These are phyloP conservation scores for Cricetomys ansorgei DNA, from an alignment of 2,113 vertebrate species.

Conservation along the genomic window DNA sequence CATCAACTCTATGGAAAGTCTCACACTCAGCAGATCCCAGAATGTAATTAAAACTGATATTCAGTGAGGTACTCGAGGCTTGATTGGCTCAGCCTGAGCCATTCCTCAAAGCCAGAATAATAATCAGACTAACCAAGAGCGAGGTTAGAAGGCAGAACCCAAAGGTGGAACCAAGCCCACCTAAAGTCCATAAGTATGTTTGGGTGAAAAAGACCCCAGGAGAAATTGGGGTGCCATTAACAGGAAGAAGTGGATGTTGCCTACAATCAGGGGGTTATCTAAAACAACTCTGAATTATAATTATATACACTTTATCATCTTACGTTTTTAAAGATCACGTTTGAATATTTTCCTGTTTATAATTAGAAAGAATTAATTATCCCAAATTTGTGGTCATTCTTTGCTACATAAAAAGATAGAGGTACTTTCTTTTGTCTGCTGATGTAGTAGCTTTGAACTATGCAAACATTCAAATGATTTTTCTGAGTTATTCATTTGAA, in stretches of 20 bases:
- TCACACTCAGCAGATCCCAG: neutral
- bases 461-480: neutral
- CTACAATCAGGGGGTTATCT: neutral
- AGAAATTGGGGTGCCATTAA: neutral
- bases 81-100: neutral
- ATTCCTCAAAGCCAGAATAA: neutral
- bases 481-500: constrained; percentile 12
- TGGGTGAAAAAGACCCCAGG: neutral
- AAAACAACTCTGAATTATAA: neutral
- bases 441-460: constrained; percentile 5
- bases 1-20: neutral
- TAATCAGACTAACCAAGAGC: neutral
- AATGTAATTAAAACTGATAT: neutral
- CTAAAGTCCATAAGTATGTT: neutral
- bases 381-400: neutral
- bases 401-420: constrained; percentile 16
- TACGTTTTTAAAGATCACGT: constrained; percentile 5
- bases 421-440: neutral
- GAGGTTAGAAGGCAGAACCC: neutral
- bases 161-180: neutral
- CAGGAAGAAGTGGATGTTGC: neutral
- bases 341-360: constrained; percentile 14
- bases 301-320: neutral
- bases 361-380: neutral
- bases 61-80: neutral